phyloP scores from a whole-genome alignment of 2,888 invertebrate species.

The Thecocarcelia acutangulata region DNA sequence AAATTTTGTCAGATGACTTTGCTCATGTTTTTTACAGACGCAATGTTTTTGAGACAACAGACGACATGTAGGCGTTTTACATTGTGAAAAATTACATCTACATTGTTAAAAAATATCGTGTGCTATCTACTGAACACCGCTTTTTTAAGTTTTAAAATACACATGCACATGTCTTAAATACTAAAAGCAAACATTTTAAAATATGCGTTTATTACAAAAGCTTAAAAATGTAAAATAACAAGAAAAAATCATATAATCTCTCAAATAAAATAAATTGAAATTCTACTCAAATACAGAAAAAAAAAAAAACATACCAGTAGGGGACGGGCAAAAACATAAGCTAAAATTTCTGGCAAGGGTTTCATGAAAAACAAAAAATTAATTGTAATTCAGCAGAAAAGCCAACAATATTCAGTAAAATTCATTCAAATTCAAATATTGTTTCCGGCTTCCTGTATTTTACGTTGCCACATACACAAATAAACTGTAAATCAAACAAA shows the following conservation, averaged over 20 bases:
- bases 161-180: no score
- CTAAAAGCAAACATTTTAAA: neutral
- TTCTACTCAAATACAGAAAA: constrained; percentile 61
- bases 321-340: neutral
- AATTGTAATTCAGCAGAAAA: constrained; percentile 36
- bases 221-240: neutral
- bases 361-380: constrained; percentile 32
- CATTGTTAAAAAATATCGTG: no score
- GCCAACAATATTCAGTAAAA: constrained; percentile 9
- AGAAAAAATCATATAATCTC: constrained; percentile 38
- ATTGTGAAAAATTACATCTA: no score
- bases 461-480: constrained; percentile 20
- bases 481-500: constrained; percentile 25
- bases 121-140: no score
- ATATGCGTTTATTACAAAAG: constrained; percentile 29
- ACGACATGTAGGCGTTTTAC: no score
- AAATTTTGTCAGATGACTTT: no score
- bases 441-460: constrained; percentile 49
- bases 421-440: constrained; percentile 60
- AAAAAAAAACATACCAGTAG: no score
- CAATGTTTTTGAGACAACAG: no score
- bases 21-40: no score
- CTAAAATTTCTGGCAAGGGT: neutral
- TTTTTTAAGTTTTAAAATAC: no score
- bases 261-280: constrained; percentile 57